Evolutionary conservation across 2,113 vertebrate species (phyloP).

Genomic region (Cebidichthys violaceus): DNA sequence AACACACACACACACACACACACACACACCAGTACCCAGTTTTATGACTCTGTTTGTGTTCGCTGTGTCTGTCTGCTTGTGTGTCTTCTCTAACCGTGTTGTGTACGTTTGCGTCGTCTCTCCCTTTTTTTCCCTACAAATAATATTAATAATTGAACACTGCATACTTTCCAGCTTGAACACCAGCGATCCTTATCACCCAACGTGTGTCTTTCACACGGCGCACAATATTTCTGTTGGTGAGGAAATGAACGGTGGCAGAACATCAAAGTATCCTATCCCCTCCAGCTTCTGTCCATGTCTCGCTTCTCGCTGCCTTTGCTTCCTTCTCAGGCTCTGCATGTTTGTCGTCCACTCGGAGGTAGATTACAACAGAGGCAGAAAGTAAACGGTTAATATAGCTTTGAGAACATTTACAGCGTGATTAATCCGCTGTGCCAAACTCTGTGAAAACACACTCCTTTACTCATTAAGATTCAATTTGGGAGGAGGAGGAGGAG

Average conservation of each 20-base stretch:
- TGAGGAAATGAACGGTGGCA: slow-evolving; percentile 40
- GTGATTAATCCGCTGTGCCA: slow-evolving; percentile 4
- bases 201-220: slow-evolving; percentile 3
- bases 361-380: neutral
- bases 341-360: neutral
- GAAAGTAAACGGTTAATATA: slow-evolving; percentile 1
- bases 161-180: slow-evolving; percentile 7
- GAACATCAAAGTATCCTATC: slow-evolving; percentile 49
- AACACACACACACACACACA: slow-evolving; percentile 26
- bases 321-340: neutral
- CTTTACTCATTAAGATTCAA: slow-evolving; percentile 29
- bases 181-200: neutral
- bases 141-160: neutral
- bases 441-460: slow-evolving; percentile 28
- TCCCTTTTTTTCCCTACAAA: neutral
- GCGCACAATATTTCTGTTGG: slow-evolving; percentile 2
- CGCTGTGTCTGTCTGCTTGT: slow-evolving; percentile 20
- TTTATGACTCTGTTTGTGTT: slow-evolving; percentile 49
- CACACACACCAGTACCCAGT: slow-evolving; percentile 36
- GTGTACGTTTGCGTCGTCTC: neutral
- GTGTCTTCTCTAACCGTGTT: neutral
- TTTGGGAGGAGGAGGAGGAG: neutral
- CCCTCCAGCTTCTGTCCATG: slow-evolving; percentile 21
- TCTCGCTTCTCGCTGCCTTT: neutral
- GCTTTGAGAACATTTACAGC: slow-evolving; percentile 16